These are phyloP conservation scores for Theonella swinhoei DNA, from an alignment of 37 sponge, comb jelly and placozoan genomes.

Conservation along the genomic window DNA sequence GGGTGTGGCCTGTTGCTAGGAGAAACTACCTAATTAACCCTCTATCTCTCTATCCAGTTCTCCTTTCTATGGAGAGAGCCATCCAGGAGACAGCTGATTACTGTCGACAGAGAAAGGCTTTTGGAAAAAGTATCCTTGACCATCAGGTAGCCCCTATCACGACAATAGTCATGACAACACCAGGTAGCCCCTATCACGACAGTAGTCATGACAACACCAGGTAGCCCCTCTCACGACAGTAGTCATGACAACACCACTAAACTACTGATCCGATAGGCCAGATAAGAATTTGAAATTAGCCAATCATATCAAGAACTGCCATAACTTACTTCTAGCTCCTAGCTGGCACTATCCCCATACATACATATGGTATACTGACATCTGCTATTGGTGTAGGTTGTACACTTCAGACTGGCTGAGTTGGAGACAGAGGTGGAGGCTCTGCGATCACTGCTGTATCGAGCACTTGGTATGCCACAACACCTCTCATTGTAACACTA, in stretches of 20 bases:
- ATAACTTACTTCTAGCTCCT: no score
- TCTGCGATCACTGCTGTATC: slow-evolving; percentile 79
- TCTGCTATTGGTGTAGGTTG: slow-evolving; percentile 4
- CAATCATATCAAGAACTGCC: no score
- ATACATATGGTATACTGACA: background rate
- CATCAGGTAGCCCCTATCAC: no score
- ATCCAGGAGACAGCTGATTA: slow-evolving; percentile 81
- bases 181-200: no score
- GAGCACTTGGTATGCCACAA: slow-evolving; percentile 55
- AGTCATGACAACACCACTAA: no score
- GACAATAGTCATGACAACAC: no score
- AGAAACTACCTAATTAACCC: background rate
- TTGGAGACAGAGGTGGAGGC: slow-evolving; percentile 90
- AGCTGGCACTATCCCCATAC: no score
- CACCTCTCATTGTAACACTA: background rate
- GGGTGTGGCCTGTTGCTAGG: slow-evolving; percentile 10
- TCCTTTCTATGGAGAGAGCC: slow-evolving; percentile 67
- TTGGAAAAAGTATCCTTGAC: slow-evolving; percentile 83
- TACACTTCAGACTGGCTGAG: slow-evolving; percentile 93
- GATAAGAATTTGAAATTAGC: no score
- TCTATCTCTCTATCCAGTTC: slow-evolving; percentile 10
- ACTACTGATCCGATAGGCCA: no score
- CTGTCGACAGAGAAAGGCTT: slow-evolving; percentile 85
- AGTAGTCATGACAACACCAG: no score
- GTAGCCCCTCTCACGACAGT: no score